Conservation (phyloP, 2,113 vertebrate genomes). For the Festucalex cinctus region DNA sequence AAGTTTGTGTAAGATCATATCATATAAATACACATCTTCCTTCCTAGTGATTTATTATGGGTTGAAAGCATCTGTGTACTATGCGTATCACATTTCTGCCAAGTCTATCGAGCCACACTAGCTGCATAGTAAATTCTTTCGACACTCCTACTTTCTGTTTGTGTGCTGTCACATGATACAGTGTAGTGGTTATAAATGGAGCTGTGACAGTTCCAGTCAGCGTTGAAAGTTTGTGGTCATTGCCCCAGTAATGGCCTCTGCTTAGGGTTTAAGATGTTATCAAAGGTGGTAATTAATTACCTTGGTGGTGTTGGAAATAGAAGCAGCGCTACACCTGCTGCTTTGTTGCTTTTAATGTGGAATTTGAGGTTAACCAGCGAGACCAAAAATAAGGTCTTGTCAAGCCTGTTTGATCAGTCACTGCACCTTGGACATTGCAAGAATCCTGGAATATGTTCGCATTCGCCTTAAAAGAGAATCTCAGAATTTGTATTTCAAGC, state of each 20-base stretch:
- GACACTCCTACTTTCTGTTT: neutral
- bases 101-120: neutral
- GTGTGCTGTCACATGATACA: neutral
- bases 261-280: constrained; percentile 7
- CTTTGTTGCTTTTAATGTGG: neutral
- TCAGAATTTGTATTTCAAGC: too few species aligned
- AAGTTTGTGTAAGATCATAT: neutral
- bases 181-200: constrained; percentile 13
- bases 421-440: constrained; percentile 1
- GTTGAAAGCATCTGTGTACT: neutral
- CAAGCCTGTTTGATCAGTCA: constrained; percentile 41
- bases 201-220: neutral
- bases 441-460: neutral
- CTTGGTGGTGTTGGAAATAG: constrained; percentile 3
- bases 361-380: constrained; percentile 4
- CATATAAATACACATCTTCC: neutral
- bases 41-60: neutral
- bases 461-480: too few species aligned
- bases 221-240: constrained; percentile 4
- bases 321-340: neutral
- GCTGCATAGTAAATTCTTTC: neutral
- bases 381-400: constrained; percentile 13
- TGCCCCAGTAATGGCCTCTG: neutral
- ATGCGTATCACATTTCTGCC: neutral
- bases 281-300: neutral